phyloP scores from a whole-genome alignment of 2,113 vertebrate species.

The Prionailurus viverrinus region DNA sequence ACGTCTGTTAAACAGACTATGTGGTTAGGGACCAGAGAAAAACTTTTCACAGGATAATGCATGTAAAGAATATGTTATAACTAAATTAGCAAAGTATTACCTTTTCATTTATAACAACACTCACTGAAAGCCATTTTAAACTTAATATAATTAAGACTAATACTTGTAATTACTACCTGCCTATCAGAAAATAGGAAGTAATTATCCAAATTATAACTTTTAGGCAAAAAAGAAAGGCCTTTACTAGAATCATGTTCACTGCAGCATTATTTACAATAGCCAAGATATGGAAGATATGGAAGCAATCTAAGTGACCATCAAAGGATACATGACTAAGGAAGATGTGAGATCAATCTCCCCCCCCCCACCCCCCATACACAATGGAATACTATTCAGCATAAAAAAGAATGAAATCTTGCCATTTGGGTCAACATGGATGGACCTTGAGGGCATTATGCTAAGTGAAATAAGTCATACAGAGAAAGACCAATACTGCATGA shows the following conservation, averaged over 20 bases:
- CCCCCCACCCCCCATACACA: not conserved
- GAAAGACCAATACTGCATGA: not conserved
- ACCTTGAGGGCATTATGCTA: not conserved
- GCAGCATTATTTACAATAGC: not conserved
- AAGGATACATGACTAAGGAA: not conserved
- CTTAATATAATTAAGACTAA: slow-evolving; percentile 23
- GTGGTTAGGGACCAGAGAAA: not conserved
- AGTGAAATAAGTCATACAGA: not conserved
- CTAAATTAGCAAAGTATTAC: not conserved
- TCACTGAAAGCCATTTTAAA: slow-evolving; percentile 21
- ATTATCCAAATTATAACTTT: slow-evolving; percentile 16
- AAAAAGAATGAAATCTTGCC: not conserved
- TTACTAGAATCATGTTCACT: not conserved
- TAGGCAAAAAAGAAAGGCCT: not conserved
- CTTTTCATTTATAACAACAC: not conserved
- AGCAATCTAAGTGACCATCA: not conserved
- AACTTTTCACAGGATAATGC: not conserved
- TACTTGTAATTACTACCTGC: not conserved
- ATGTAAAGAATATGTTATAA: not conserved
- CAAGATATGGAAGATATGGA: not conserved
- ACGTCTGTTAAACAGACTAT: not conserved
- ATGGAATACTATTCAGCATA: not conserved
- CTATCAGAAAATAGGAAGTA: slow-evolving; percentile 22
- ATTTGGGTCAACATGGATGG: not conserved
- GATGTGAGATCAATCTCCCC: not conserved